Evolutionary conservation across 2,113 vertebrate species (phyloP).

Genomic region (Coptodon bakossiorum): DNA sequence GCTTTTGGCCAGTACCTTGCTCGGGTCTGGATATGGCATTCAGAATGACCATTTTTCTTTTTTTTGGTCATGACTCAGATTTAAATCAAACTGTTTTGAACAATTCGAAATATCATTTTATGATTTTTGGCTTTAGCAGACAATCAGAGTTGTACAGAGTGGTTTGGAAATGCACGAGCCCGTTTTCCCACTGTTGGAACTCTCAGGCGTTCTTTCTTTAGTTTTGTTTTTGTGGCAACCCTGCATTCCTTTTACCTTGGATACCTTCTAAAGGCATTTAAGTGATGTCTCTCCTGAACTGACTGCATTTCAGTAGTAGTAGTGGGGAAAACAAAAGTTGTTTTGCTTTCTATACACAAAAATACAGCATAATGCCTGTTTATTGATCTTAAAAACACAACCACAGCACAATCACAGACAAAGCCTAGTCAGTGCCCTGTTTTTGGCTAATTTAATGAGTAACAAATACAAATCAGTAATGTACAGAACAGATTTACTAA

Average conservation of each 20-base stretch:
- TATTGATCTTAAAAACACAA: neutral
- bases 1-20: neutral
- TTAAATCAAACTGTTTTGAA: neutral
- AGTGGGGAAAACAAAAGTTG: neutral
- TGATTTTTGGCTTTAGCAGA: neutral
- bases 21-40: neutral
- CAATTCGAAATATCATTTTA: neutral
- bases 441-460: neutral
- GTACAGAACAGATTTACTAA: neutral
- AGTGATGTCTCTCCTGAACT: neutral
- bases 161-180: rapidly evolving
- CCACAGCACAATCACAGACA: neutral
- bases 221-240: neutral
- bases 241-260: neutral
- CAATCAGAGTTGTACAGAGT: neutral
- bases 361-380: neutral
- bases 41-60: neutral
- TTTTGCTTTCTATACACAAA: neutral
- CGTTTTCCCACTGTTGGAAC: neutral
- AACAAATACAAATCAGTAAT: neutral
- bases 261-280: neutral
- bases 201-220: neutral
- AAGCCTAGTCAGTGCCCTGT: neutral
- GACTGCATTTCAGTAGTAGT: neutral
- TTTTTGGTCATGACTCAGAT: neutral